Evolutionary conservation across 2,888 invertebrate species (phyloP).

Genomic region (Altica lythri): DNA sequence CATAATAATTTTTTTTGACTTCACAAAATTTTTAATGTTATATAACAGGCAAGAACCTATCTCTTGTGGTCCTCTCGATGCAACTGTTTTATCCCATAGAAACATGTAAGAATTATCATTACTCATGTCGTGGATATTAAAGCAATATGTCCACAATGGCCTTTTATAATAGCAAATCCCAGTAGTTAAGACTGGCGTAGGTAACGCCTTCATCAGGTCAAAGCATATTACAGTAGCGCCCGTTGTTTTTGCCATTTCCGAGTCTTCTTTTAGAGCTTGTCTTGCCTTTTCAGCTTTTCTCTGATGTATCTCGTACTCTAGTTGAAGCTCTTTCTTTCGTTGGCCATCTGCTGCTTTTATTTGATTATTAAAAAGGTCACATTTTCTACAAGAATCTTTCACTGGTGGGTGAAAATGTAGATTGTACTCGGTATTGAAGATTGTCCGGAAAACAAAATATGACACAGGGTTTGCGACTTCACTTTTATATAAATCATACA

Average conservation of each 20-base stretch:
- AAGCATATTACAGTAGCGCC: constrained; percentile 35
- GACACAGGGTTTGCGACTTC: constrained; percentile 27
- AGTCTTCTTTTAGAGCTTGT: constrained; percentile 31
- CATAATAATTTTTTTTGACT: constrained; percentile 25
- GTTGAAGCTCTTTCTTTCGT: constrained; percentile 18
- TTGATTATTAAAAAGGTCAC: constrained; percentile 34
- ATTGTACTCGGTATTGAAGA: constrained; percentile 34
- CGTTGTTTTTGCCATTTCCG: constrained; percentile 20
- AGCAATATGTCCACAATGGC: constrained; percentile 43
- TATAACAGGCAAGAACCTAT: constrained; percentile 38
- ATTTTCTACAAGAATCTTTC: constrained; percentile 35
- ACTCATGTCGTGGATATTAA: constrained; percentile 39
- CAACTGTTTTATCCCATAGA: constrained; percentile 40
- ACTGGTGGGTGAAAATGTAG: constrained; percentile 34
- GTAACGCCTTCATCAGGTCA: constrained; percentile 43
- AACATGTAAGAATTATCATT: constrained; percentile 39
- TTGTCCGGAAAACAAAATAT: constrained; percentile 31
- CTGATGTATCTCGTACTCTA: constrained; percentile 31
- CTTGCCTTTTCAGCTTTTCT: constrained; percentile 35
- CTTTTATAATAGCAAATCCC: constrained; percentile 42
- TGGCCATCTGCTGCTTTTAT: constrained; percentile 29
- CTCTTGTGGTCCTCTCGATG: constrained; percentile 42
- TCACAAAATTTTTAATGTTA: constrained; percentile 36
- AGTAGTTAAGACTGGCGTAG: constrained; percentile 41
- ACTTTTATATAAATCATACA: constrained; percentile 33